Conservation (phyloP, 2,888 invertebrate genomes). For the Lithophane socia region DNA sequence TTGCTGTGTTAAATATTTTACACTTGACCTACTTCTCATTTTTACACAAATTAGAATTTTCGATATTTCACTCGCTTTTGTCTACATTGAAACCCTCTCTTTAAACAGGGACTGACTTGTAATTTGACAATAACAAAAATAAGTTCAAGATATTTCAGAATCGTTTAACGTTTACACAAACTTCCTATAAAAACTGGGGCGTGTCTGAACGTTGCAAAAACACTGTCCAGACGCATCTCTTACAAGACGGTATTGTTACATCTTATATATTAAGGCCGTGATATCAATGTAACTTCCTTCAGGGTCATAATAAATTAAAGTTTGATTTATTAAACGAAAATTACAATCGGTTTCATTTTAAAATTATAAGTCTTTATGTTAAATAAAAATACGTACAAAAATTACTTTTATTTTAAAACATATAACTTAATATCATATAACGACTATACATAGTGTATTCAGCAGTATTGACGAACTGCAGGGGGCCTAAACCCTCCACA, state of each 20-base stretch:
- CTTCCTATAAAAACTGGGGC: slow-evolving; percentile 39
- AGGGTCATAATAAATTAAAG: slow-evolving; percentile 2
- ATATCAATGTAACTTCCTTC: background rate
- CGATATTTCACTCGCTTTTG: background rate
- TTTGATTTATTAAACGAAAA: background rate
- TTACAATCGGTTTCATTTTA: background rate
- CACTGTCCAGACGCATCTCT: slow-evolving; percentile 42
- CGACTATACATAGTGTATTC: too few species aligned
- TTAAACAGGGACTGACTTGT: background rate
- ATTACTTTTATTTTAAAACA: background rate
- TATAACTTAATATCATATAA: background rate
- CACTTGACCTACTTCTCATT: slow-evolving; percentile 21
- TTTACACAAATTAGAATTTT: background rate
- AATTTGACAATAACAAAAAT: slow-evolving; percentile 22
- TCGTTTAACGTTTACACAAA: slow-evolving; percentile 13
- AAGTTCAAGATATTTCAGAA: background rate
- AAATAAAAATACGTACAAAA: too few species aligned
- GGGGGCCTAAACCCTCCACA: too few species aligned
- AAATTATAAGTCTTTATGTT: too few species aligned
- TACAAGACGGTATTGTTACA: slow-evolving; percentile 30
- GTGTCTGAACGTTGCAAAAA: slow-evolving; percentile 29
- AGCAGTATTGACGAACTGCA: too few species aligned
- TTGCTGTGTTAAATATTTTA: background rate
- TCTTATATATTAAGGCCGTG: slow-evolving; percentile 16
- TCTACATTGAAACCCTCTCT: background rate